Evolutionary conservation across 2,888 invertebrate species (phyloP).

Genomic region (Heliconius hortense): DNA sequence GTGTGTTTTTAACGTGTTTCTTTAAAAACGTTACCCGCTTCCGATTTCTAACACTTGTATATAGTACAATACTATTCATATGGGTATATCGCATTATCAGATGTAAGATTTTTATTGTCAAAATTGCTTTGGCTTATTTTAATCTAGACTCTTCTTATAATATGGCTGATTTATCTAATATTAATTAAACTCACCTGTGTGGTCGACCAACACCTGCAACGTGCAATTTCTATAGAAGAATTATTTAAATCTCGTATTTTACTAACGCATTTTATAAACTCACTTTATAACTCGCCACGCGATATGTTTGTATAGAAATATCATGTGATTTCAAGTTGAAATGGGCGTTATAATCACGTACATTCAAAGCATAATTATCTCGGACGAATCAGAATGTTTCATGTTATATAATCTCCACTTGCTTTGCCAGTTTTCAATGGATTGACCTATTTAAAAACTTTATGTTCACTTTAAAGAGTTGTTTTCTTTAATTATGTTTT

Average conservation of each 20-base stretch:
- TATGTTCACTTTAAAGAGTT: constrained; percentile 33
- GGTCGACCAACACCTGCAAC: constrained; percentile 65
- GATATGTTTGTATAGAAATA: constrained; percentile 36
- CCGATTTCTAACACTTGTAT: no score
- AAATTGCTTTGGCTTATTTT: background rate
- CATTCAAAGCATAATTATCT: constrained; percentile 32
- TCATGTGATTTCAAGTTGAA: constrained; percentile 29
- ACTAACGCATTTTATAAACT: constrained; percentile 43
- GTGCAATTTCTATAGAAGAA: constrained; percentile 55
- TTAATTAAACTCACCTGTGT: constrained; percentile 50
- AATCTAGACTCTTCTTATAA: background rate
- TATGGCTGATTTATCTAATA: background rate
- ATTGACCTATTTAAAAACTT: constrained; percentile 35
- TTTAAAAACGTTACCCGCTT: no score
- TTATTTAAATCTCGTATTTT: constrained; percentile 48
- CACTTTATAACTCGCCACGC: constrained; percentile 28
- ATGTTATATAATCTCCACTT: constrained; percentile 22
- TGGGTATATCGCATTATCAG: background rate
- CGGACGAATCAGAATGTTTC: constrained; percentile 30
- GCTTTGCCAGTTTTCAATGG: constrained; percentile 33
- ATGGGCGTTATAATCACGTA: constrained; percentile 35
- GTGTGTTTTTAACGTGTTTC: no score
- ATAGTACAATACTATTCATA: background rate
- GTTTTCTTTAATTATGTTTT: constrained; percentile 29
- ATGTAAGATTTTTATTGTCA: background rate